Base-by-base conservation (phyloP, 1,140 invertebrate species). In the Grapholita molesta region DNA sequence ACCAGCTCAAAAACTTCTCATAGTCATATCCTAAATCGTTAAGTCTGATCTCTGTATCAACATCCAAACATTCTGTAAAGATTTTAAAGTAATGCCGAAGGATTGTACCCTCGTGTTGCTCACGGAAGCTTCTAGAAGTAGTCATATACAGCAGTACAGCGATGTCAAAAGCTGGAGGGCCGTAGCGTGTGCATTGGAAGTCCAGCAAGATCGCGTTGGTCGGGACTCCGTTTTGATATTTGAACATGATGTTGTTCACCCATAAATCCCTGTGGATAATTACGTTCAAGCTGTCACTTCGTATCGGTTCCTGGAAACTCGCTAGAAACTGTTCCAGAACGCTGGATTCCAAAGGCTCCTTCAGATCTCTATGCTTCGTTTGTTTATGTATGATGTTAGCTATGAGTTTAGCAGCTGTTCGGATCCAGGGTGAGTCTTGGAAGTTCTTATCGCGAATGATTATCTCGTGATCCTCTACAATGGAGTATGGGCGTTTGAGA, bases 181-280 rank as follows among this genome's bases (percentile, higher is more conserved):
- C 83, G 69, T 92, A 92, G 12, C 91, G 76, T 0, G 82, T 64
- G 61, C 83, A 86, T 72, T 92, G 91, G 68, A 81, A 93, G 77
- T 93, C 92, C 25, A 93, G 72, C 0, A 93, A 70, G 52, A 90
- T 68, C 24, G 90, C 89, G 24, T 88, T 83, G 0, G 68, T 74
- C 0, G 88, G 85, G 7, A 68, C 53, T 0, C 74, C 73, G 23
- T 77, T 76, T 0, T 90, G 79, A 64, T 93, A 92, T 67, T 85
- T 76, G 64, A 91, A 93, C 61, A 93, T 72, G 9, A 93, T 85
- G 71, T 93, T 93, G 57, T 93, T 93, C 0, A 84, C 72, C 88
- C 92, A 93, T 15, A 92, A 76, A 71, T 93, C 93, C 25, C 90
- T 93, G 69, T 94, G 93, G 33, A 88, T 82, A 2, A 93, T n/a